Evolutionary conservation across 2,888 invertebrate genomes (phyloP).

Genomic region (Ophion costatus): DNA sequence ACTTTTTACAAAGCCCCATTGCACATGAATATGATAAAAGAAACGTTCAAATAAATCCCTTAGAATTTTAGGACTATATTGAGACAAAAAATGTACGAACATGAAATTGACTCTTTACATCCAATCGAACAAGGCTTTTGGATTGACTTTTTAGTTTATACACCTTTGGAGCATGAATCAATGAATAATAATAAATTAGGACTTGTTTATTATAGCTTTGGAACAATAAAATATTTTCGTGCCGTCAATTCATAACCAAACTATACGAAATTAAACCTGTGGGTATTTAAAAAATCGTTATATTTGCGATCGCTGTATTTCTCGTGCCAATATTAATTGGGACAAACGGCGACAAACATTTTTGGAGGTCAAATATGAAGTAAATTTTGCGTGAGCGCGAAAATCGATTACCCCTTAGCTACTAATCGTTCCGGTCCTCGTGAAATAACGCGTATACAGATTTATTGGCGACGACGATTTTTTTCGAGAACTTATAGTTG

Average conservation of each 20-base stretch:
- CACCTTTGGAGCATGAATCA: neutral
- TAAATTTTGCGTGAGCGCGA: neutral
- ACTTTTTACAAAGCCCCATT: no score
- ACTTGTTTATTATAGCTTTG: neutral
- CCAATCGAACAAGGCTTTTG: neutral
- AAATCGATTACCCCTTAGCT: neutral
- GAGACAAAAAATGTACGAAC: no score
- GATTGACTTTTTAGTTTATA: neutral
- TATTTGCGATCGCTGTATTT: neutral
- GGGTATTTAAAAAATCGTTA: neutral
- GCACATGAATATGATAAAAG: no score
- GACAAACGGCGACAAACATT: neutral
- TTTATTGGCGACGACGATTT: conserved; percentile 48
- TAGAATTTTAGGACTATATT: no score
- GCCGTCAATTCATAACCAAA: no score
- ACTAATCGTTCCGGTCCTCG: no score
- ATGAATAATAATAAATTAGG: neutral
- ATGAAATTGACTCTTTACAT: no score
- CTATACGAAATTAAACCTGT: no score
- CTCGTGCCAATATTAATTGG: neutral
- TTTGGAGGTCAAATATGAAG: neutral
- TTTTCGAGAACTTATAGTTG: conserved; percentile 53
- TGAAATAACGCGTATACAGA: conserved; percentile 5
- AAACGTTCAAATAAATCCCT: no score
- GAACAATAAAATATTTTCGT: neutral